Percentiles rank a stretch among this genome's conserved stretches.
Conservation (phyloP, 2,113 vertebrate genomes). For the Saccopteryx bilineata region DNA sequence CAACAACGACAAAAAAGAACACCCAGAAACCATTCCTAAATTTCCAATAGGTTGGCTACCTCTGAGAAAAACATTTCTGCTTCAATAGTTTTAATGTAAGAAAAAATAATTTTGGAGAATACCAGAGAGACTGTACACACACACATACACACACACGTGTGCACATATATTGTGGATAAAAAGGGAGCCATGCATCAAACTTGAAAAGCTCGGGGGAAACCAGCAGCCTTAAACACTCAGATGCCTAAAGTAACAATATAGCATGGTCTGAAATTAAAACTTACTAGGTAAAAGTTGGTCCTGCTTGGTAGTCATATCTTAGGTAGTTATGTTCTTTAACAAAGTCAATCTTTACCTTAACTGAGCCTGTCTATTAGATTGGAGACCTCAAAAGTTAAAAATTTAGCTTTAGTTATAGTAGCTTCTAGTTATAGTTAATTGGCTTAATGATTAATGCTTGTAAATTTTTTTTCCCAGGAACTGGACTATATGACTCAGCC, state of each 20-base stretch:
- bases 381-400: too few relatives aligned
- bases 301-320: not conserved
- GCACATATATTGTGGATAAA: not conserved
- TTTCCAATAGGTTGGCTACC: not conserved
- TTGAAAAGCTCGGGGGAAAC: not conserved
- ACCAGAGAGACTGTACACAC: not conserved
- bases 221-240: not conserved
- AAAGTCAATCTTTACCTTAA: not conserved
- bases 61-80: not conserved
- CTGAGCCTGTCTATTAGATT: not conserved
- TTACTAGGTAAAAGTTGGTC: not conserved
- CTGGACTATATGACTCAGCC: too few relatives aligned
- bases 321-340: not conserved
- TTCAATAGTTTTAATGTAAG: not conserved
- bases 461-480: too few relatives aligned
- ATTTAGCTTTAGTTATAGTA: too few relatives aligned
- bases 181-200: not conserved
- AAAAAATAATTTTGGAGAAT: not conserved
- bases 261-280: not conserved
- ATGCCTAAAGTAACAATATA: not conserved
- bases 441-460: too few relatives aligned
- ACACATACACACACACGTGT: too few relatives aligned
- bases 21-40: not conserved
- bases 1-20: not conserved
- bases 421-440: too few relatives aligned